These are phyloP conservation scores for Zaprionus lineosus DNA, from an alignment of 2,888 invertebrate genomes.

Conservation along the genomic window DNA sequence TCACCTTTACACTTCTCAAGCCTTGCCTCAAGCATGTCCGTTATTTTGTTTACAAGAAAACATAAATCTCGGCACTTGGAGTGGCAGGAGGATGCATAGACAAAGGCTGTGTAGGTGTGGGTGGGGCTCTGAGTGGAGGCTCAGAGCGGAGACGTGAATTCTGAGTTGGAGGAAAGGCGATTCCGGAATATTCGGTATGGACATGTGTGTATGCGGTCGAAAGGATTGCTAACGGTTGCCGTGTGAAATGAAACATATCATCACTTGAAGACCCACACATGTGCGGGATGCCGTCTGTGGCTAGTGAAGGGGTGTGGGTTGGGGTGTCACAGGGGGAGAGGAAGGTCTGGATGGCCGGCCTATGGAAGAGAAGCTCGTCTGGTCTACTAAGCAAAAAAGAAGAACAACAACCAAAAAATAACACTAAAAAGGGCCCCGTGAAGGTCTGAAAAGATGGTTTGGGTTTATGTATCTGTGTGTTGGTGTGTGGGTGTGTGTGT, in stretches of 20 bases:
- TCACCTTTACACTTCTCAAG: slow-evolving; percentile 37
- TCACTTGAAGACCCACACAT: slow-evolving; percentile 64
- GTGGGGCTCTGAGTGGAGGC: no score
- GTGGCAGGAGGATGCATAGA: no score
- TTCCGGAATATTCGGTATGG: slow-evolving; percentile 32
- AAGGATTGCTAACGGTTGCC: slow-evolving; percentile 69
- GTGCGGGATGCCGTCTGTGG: slow-evolving; percentile 43
- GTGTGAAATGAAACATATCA: slow-evolving; percentile 79
- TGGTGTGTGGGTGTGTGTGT: not conserved
- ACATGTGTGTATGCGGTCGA: slow-evolving; percentile 68
- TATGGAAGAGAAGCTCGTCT: slow-evolving; percentile 44
- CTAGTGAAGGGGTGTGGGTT: no score
- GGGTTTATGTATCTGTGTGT: not conserved
- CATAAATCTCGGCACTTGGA: slow-evolving; percentile 67
- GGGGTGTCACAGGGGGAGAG: no score
- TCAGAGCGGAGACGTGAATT: no score
- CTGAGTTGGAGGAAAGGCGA: slow-evolving; percentile 14
- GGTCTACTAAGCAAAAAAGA: slow-evolving; percentile 5
- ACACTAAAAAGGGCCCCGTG: slow-evolving; percentile 24
- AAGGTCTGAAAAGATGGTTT: slow-evolving; percentile 1
- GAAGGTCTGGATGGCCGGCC: slow-evolving; percentile 38
- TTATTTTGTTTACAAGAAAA: slow-evolving; percentile 77
- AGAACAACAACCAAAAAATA: slow-evolving; percentile 20
- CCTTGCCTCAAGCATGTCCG: slow-evolving; percentile 64
- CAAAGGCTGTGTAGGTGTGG: slow-evolving; percentile 4